Evolutionary conservation across 2,888 invertebrate species (phyloP).

Genomic region (Ceramica pisi): DNA sequence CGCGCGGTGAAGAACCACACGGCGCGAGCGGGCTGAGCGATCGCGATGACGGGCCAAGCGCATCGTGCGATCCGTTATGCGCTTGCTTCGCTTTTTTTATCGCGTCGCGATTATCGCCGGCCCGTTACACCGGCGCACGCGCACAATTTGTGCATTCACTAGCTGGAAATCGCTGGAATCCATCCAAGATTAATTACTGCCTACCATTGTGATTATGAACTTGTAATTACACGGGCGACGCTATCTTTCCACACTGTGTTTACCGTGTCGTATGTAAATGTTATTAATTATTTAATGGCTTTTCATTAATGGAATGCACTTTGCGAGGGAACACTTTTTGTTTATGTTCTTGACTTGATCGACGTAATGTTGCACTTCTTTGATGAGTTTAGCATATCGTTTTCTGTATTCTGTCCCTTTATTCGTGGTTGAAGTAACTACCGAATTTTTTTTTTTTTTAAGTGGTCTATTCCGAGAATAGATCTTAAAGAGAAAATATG

Average conservation of each 20-base stretch:
- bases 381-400: conserved; percentile 23
- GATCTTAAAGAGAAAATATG: background rate
- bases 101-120: conserved; percentile 81
- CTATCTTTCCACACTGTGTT: conserved; percentile 51
- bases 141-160: conserved; percentile 75
- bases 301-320: conserved; percentile 45
- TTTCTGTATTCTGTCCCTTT: background rate
- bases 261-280: conserved; percentile 55
- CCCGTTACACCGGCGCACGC: conserved; percentile 85
- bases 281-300: conserved; percentile 57
- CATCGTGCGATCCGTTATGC: conserved; percentile 85
- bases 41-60: conserved; percentile 83
- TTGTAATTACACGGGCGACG: conserved; percentile 61
- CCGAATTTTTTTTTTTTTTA: no score
- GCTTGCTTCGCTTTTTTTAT: conserved; percentile 83
- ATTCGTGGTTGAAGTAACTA: background rate
- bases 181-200: conserved; percentile 74
- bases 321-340: conserved; percentile 36
- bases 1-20: conserved; percentile 20
- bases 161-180: conserved; percentile 75
- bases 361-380: conserved; percentile 5
- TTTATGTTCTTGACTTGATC: conserved; percentile 32
- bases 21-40: conserved; percentile 66
- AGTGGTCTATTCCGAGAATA: background rate
- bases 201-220: conserved; percentile 64